Evolutionary conservation across 2,888 invertebrate genomes (phyloP).

Genomic region (Dynastes grantii): DNA sequence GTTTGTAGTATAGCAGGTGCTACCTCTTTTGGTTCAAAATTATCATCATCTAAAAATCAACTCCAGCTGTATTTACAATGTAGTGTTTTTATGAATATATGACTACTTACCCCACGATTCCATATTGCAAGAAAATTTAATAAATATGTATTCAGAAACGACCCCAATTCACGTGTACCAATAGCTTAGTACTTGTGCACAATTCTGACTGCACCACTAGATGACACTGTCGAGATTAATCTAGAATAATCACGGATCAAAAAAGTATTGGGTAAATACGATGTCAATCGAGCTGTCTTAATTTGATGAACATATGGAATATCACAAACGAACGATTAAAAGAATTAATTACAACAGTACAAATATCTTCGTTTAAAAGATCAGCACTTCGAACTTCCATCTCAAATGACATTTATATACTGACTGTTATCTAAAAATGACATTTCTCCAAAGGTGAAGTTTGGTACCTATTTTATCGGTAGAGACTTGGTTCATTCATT

Average conservation of each 20-base stretch:
- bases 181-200: slow-evolving; percentile 54
- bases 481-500: not conserved
- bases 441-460: slow-evolving; percentile 21
- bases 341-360: slow-evolving; percentile 26
- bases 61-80: not conserved
- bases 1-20: slow-evolving; percentile 71
- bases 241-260: slow-evolving; percentile 45
- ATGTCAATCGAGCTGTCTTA: slow-evolving; percentile 50
- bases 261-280: slow-evolving; percentile 35
- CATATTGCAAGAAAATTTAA: slow-evolving; percentile 64
- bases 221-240: slow-evolving; percentile 57
- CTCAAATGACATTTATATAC: slow-evolving; percentile 48
- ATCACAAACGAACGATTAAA: slow-evolving; percentile 37
- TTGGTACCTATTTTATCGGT: slow-evolving; percentile 24
- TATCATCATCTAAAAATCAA: slow-evolving; percentile 77
- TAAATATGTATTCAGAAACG: slow-evolving; percentile 55
- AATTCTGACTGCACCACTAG: slow-evolving; percentile 57
- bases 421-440: slow-evolving; percentile 25
- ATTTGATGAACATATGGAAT: slow-evolving; percentile 43
- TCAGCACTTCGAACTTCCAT: slow-evolving; percentile 50
- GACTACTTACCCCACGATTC: slow-evolving; percentile 68
- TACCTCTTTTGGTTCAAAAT: slow-evolving; percentile 79
- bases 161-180: slow-evolving; percentile 66
- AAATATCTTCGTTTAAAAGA: slow-evolving; percentile 43
- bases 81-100: not conserved